A percentile compares a stretch with the other conserved stretches of the same genome.
Conservation (phyloP, 2,113 vertebrate genomes). For the Grammomys surdaster region DNA sequence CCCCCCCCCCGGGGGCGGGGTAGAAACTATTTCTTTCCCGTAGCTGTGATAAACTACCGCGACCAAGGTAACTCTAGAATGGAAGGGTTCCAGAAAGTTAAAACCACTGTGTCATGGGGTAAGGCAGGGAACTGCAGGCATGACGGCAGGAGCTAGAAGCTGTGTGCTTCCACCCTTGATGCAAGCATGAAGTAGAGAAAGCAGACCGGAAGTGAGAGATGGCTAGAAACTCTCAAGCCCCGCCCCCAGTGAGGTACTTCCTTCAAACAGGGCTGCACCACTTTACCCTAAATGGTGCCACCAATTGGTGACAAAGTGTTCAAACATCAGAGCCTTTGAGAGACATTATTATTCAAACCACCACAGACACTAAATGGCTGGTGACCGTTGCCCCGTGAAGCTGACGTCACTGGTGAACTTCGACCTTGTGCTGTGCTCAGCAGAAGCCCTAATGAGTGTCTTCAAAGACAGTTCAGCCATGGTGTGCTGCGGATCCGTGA, state of each 20-base stretch:
- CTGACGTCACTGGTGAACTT: background rate
- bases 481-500: background rate
- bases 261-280: background rate
- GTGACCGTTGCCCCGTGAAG: background rate
- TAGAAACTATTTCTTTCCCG: background rate
- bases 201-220: background rate
- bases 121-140: background rate
- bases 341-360: background rate
- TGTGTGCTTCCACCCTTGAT: background rate
- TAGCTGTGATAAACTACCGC: background rate
- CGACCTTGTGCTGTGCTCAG: conserved; percentile 9
- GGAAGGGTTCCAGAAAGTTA: background rate
- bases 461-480: background rate
- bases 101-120: background rate
- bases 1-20: too few species aligned
- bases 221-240: background rate
- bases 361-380: background rate
- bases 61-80: background rate
- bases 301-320: too few species aligned
- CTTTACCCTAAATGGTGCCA: background rate
- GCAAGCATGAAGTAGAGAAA: background rate
- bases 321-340: background rate
- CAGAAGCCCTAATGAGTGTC: background rate
- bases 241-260: background rate
- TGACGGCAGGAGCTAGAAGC: background rate